These are phyloP conservation scores for Melangyna quadrimaculata DNA, from an alignment of 2,888 invertebrate genomes.

Conservation along the genomic window DNA sequence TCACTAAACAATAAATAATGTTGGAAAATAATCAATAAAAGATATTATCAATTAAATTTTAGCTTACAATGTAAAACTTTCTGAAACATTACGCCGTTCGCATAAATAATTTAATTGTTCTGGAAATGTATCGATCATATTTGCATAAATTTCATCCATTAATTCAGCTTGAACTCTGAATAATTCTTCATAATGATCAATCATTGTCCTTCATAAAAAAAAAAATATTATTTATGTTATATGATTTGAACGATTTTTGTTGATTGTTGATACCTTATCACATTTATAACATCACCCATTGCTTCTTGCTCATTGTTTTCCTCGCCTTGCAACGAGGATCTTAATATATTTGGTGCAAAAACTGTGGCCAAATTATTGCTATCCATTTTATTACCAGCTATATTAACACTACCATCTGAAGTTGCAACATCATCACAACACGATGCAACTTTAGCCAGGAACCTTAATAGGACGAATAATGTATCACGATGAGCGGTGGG, in stretches of 20 bases:
- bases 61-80: conserved; percentile 66
- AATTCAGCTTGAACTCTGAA: conserved; percentile 90
- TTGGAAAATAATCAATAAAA: neutral
- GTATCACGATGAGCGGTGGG: conserved; percentile 95
- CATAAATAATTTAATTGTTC: conserved; percentile 88
- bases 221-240: too few relatives aligned
- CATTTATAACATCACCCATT: conserved; percentile 95
- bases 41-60: neutral
- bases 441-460: conserved; percentile 85
- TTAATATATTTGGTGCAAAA: conserved; percentile 96
- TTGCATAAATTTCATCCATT: conserved; percentile 92
- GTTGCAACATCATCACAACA: conserved; percentile 76
- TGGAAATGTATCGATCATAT: conserved; percentile 92
- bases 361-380: conserved; percentile 94
- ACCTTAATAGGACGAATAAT: conserved; percentile 87
- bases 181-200: conserved; percentile 87
- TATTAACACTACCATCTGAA: conserved; percentile 74
- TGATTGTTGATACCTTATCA: conserved; percentile 87
- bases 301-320: conserved; percentile 75
- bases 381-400: conserved; percentile 94
- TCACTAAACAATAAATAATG: conserved; percentile 55
- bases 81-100: conserved; percentile 73
- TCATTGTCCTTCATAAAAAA: conserved; percentile 82
- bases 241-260: too few relatives aligned
- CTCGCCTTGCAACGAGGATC: conserved; percentile 82